Evolutionary conservation across 2,888 invertebrate species (phyloP), one percentile per base, ranked within the genome.

Genomic region (Hanleya hanleyi): DNA sequence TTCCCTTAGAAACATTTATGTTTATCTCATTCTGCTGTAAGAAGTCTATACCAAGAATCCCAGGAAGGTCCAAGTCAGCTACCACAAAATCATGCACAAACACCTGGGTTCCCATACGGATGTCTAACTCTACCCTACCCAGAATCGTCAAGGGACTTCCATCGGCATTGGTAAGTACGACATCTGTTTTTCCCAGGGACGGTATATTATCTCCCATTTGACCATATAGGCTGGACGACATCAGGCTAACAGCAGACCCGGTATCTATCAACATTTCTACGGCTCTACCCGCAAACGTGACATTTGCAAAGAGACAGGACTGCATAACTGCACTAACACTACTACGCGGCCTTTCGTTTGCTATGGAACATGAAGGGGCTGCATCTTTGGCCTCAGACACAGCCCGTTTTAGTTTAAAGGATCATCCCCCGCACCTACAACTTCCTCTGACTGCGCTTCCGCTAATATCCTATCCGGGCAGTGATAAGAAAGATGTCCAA

Each of bases 1-100:
- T 22, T 51, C 41, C 64, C 36, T 73, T 71, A 9, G 67, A 68
- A 64, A 74, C 70, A 41, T 68, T 74, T 22, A 76, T 47, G 18
- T 37, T 62, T 36, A 71, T 70, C 68, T 74, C 71, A 71, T 57
- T 69, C 38, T 78, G 67, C 26, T 73, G 67, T 26, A 75, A 35
- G 36, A 77, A 76, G 64, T 76, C 76, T 66, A 62, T 71, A 12
- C 76, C 78, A 37, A 75, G 61, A 50, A 78, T 66, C 33, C 65
- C 75, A 38, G 68, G 50, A 7, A 67, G 38, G 15, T 51, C 70
- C n/a, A 71, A n/a, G n/a, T 75, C 73, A 57, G 77, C 77, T 6
- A 77, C 74, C 36, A 74, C 41, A 38, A 75, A 75, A 33, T 69
- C 51, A 70, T 73, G 67, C 49, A 33, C 18, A 67, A 73, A 71